Base-by-base conservation (phyloP, 2,113 vertebrate genomes). In the Lanius collurio region DNA sequence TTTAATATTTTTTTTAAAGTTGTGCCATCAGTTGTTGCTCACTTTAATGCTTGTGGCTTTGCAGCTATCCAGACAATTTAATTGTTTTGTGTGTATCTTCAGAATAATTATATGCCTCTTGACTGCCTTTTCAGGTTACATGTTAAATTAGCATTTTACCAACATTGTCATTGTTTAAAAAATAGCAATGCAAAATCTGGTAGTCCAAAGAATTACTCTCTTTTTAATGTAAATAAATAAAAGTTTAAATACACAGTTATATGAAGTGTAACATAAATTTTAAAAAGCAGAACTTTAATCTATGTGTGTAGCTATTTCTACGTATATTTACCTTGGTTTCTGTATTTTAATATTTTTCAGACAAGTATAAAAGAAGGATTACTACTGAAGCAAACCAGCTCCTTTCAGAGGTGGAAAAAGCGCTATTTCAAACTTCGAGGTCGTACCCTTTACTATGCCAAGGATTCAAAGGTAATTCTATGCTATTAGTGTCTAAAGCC, bases 341-440 rank as follows among this genome's bases (percentile, higher is more conserved):
- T 46, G 23, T 53, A 60, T 92, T 91, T 93, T 90, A 76, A 96
- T 95, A 44, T 87, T 97, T 96, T 97, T 31, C 97, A 99, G 99
- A 99, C 99, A 41, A 99, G 99, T 93, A 98, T 99, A 97, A 99
- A 99, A 97, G 99, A 99, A 92, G 99, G 99, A 80, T 96, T 99
- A 88, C 97, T 99, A 77, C 94, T 99, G 97, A 99, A 99, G 97
- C 99, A 99, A 98, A 99, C 99, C 80, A 99, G 99, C 94, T 99
- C 99, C n/a, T 99, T 99, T 97, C 99, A 99, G 96, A 98, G 99
- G 93, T 99, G 99, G 99, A 99, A 99, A 95, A 99, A 99, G 69
- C 98, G 99, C 81, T 99, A 99, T 96, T 99, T 99, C 97, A 99
- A 99, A 96, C 98, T 99, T 81, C 98, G 99, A 94, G 99, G 99